Evolutionary conservation across 2,113 vertebrate species (phyloP), one percentile per base, ranked within the genome.

Genomic region (Hylia prasina): DNA sequence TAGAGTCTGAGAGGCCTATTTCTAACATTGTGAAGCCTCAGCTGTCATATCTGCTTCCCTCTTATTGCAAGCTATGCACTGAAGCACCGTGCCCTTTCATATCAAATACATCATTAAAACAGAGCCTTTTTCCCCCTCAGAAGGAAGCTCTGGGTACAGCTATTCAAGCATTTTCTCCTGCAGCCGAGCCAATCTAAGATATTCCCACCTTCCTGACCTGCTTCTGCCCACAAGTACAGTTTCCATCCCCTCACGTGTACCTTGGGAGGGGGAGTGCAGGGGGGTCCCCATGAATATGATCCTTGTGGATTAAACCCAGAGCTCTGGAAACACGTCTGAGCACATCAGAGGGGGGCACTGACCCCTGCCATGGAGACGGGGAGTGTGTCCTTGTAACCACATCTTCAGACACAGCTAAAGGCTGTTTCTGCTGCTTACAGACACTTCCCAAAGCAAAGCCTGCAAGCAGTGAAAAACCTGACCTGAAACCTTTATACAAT

Each of bases 21-120:
- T 93, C 90, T 77, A 96, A 92, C 56, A 19, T 20, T 53, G 87
- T 3, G 10, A 92, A 90, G 80, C 80, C 96, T 92, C 96, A 94
- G 92, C 94, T 96, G 92, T 97, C 92, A 93, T 78, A 96, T 96
- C 93, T 78, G 82, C 72, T 96, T 83, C 87, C 80, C 79, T 94
- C 68, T 88, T 77, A 83, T 33, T 94, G 85, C 90, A 63, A 92
- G 93, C 76, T 87, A 56, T 7, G 18, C 79, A 5, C 64, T 79
- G 82, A 58, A 96, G 96, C 96, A 33, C 88, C 5, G 10, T 95
- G 88, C 82, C 76, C 80, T 95, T 97, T 96, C 92, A 84, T 94
- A 94, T 86, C 93, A 94, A 81, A 97, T 89, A 71, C 88, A 88
- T 93, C 92, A 94, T 96, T 96, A 95, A 86, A 91, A 56, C 0